Conservation (phyloP, 2,797 vertebrate species). For the Simalia tracyae region DNA sequence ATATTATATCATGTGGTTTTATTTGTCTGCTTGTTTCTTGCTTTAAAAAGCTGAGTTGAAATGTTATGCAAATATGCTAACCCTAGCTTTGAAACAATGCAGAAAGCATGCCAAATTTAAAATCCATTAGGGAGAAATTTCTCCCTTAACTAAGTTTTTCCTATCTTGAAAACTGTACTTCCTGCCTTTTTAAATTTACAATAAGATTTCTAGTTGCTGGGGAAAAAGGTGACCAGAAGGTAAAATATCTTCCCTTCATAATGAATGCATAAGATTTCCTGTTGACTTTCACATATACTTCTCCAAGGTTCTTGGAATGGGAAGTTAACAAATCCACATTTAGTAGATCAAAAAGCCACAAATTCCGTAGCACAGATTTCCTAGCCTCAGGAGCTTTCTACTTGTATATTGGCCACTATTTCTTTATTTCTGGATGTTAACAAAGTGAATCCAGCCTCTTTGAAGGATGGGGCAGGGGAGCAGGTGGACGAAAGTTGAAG, state of each 20-base stretch:
- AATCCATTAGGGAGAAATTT: not conserved
- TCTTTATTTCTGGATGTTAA: not conserved
- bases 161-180: not conserved
- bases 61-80: conserved; percentile 9
- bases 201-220: not conserved
- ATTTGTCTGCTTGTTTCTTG: not conserved
- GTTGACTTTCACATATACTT: not conserved
- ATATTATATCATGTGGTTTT: not conserved
- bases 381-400: not conserved
- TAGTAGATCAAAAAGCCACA: not conserved
- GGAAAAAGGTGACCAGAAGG: not conserved
- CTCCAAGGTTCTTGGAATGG: not conserved
- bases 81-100: conserved; percentile 2
- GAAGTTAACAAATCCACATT: not conserved
- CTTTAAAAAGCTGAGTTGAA: not conserved
- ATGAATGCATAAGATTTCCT: not conserved
- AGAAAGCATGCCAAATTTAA: conserved; percentile 1
- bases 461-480: not conserved
- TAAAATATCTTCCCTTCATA: not conserved
- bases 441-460: not conserved
- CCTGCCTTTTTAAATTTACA: conserved; percentile 1
- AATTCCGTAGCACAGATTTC: conserved; percentile 8
- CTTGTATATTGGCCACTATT: not conserved
- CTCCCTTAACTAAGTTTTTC: not conserved
- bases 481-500: not conserved